Percentiles rank a stretch among this genome's conserved stretches.
These are phyloP conservation scores for Xanthia togata DNA, from an alignment of 2,888 invertebrate species.

Conservation along the genomic window DNA sequence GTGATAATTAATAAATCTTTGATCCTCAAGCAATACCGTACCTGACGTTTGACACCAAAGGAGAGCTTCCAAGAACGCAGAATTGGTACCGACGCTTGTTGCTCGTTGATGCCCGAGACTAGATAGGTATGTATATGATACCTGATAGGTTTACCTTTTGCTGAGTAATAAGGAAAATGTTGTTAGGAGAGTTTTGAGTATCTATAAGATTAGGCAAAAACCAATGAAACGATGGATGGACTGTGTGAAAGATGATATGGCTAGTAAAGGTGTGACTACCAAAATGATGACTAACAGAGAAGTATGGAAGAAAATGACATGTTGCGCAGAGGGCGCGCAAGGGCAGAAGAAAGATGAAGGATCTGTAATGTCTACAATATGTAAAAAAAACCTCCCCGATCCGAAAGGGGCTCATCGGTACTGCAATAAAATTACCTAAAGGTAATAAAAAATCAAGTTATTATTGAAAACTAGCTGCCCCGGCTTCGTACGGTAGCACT, in stretches of 20 bases:
- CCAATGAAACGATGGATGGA: background rate
- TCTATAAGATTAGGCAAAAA: background rate
- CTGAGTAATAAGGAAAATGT: background rate
- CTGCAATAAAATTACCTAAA: too few species aligned
- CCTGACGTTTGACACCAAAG: conserved; percentile 12
- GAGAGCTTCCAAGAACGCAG: background rate
- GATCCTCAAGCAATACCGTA: background rate
- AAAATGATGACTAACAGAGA: background rate
- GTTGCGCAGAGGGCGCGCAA: too few species aligned
- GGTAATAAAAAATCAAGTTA: too few species aligned
- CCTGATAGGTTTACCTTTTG: background rate
- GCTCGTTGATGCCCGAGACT: background rate
- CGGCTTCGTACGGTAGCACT: too few species aligned
- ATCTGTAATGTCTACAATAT: too few species aligned
- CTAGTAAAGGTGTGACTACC: background rate
- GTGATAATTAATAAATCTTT: background rate
- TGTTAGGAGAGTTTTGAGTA: background rate
- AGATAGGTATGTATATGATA: background rate
- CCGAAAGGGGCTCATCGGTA: too few species aligned
- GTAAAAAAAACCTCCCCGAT: too few species aligned
- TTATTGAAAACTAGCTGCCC: too few species aligned
- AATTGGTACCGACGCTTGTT: background rate
- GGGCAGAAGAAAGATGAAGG: too few species aligned
- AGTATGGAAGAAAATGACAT: background rate
- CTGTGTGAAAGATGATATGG: background rate